phyloP scores from a whole-genome alignment of 2,797 vertebrate genomes.

The Myotis findleyi region DNA sequence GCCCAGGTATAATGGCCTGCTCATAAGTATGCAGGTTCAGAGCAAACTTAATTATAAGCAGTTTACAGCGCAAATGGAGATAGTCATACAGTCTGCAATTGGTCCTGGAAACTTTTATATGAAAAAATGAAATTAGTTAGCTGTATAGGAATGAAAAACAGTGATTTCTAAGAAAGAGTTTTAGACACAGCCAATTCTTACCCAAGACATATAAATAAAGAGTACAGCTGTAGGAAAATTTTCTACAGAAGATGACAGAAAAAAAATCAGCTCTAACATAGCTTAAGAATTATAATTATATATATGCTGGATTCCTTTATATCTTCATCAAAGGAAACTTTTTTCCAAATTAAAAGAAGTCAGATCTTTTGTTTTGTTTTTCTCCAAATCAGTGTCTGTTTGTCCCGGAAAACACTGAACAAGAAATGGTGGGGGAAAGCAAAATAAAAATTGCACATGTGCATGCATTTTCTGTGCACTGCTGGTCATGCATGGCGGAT shows the following conservation, averaged over 20 bases:
- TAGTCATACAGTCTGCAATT: not conserved
- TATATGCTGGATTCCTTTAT: not conserved
- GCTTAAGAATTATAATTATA: not conserved
- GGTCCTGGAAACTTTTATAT: not conserved
- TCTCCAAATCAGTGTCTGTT: not conserved
- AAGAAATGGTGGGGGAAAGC: not conserved
- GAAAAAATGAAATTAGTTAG: constrained; percentile 56
- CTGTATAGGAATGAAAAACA: constrained; percentile 19
- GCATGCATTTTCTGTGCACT: not conserved
- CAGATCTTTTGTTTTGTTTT: not conserved
- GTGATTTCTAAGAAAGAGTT: not conserved
- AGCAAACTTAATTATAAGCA: constrained; percentile 56
- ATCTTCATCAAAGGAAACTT: constrained; percentile 60
- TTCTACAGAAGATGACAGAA: not conserved
- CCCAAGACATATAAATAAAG: not conserved
- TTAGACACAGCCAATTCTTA: not conserved
- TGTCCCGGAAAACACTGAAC: not conserved
- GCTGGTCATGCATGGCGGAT: accelerated
- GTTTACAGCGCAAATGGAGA: not conserved
- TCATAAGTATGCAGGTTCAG: constrained; percentile 46
- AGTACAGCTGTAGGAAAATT: not conserved
- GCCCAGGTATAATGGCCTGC: not conserved
- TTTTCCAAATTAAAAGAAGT: not conserved
- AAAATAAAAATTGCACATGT: not conserved
- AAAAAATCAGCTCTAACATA: not conserved